Conservation (phyloP, 2,113 vertebrate species). For the Nycticebus coucang region DNA sequence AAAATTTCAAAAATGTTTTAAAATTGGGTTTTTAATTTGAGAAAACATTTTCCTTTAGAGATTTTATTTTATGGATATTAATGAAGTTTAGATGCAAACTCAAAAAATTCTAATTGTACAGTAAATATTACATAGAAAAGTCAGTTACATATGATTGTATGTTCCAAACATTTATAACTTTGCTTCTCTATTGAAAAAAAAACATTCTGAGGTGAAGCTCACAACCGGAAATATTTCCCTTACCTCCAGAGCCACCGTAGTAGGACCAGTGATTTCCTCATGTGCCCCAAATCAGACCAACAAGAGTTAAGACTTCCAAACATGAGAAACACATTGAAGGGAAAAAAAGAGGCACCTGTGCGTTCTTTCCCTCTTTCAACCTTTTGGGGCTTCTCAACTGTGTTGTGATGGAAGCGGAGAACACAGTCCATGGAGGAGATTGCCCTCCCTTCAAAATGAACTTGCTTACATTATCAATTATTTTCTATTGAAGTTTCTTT, state of each 20-base stretch:
- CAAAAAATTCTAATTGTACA: not conserved
- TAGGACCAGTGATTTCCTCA: not conserved
- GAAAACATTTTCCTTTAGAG: not conserved
- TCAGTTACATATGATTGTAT: not conserved
- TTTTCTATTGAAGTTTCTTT: not conserved
- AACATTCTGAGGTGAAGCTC: not conserved
- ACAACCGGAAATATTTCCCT: not conserved
- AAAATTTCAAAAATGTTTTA: not conserved
- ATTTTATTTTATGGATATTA: not conserved
- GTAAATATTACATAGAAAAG: not conserved
- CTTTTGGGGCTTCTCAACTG: not conserved
- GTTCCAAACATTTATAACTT: not conserved
- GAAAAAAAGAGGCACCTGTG: not conserved
- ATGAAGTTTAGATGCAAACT: not conserved
- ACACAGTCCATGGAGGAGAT: not conserved
- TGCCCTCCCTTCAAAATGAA: not conserved
- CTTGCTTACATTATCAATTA: not conserved
- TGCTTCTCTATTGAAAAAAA: not conserved
- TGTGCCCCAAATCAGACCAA: not conserved
- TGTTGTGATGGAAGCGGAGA: not conserved
- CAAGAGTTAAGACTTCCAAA: not conserved
- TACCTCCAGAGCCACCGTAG: not conserved
- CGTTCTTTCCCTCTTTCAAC: not conserved
- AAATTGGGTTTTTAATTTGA: slow-evolving; percentile 4
- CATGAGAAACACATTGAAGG: not conserved